These are phyloP conservation scores for Sprattus sprattus DNA, from an alignment of 2,113 vertebrate species.

Conservation along the genomic window DNA sequence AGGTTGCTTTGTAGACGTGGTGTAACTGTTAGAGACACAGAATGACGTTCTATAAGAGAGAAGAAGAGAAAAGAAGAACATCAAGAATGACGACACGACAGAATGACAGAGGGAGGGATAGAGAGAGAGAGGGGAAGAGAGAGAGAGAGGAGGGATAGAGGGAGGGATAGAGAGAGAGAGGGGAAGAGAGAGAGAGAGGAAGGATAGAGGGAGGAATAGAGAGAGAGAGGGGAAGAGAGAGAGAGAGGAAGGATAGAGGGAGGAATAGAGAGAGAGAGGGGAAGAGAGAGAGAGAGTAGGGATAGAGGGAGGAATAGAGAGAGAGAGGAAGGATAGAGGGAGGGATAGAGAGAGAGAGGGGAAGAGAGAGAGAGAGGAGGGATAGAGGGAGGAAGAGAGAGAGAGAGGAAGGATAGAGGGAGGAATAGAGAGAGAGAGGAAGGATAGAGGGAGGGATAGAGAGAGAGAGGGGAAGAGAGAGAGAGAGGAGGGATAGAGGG, in stretches of 20 bases:
- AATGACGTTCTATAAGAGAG: not conserved
- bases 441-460: conserved; percentile 32
- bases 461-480: no score
- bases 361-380: not conserved
- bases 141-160: conserved; percentile 27
- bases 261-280: not conserved
- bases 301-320: conserved; percentile 31
- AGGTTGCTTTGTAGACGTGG: conserved; percentile 12
- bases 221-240: not conserved
- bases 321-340: not conserved
- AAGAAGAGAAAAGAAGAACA: not conserved
- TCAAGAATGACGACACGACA: no score
- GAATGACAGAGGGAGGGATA: conserved; percentile 34
- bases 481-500: no score
- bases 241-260: not conserved
- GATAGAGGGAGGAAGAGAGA: not conserved
- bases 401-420: conserved; percentile 30
- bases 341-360: not conserved
- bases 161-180: conserved; percentile 36
- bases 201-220: conserved; percentile 15
- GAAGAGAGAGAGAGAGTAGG: conserved; percentile 15
- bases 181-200: conserved; percentile 2
- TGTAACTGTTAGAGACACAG: not conserved
- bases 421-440: conserved; percentile 20
- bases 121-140: not conserved